Base-by-base conservation (phyloP, 2,113 vertebrate genomes). In the Antigone vipio region DNA sequence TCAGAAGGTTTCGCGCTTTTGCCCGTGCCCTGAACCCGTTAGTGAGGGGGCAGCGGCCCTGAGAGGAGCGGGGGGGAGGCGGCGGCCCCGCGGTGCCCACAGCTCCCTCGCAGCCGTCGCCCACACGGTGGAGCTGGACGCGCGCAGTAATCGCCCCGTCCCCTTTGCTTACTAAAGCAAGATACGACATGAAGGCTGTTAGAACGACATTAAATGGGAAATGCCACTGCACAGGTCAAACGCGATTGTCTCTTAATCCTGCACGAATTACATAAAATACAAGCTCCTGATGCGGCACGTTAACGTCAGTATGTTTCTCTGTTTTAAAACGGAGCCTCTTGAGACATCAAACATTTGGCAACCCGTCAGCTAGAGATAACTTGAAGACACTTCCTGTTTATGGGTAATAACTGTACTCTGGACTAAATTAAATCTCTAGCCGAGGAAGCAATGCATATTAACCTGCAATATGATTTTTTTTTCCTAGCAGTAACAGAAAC, bases 71-170 rank as follows among this genome's bases (percentile, higher is more conserved):
- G 42, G 7, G 12, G 19, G 32, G 34, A 10, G 29, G 76, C 58
- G 32, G 34, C 10, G 29, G 76, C 58, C 20, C 30, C 17, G 38
- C 34, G 22, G 52, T 24, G 26, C 26, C 14, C 14, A 24, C 52
- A 4, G 49, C 66, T 42, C 42, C 32, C 23, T 20, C 34, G 42
- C 66, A 9, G 19, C 27, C 14, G 23, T 35, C 77, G 67, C 80
- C 96, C 95, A 92, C 94, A 93, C 96, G 97, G 92, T 93, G 95
- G 96, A 93, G 94, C 97, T 74, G 79, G 87, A 34, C 47, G 34
- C 67, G 73, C 80, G 67, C 67, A 42, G 34, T 45, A 35, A 16
- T 6, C 47, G 60, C 67, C 62, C 62, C 50, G 9, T 29, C 35
- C 53, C 67, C 60, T 8, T 5, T 7, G 7, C 40, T 15, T 9